phyloP scores from a whole-genome alignment of 1,140 invertebrate species.

The Kradibia gibbosae region DNA sequence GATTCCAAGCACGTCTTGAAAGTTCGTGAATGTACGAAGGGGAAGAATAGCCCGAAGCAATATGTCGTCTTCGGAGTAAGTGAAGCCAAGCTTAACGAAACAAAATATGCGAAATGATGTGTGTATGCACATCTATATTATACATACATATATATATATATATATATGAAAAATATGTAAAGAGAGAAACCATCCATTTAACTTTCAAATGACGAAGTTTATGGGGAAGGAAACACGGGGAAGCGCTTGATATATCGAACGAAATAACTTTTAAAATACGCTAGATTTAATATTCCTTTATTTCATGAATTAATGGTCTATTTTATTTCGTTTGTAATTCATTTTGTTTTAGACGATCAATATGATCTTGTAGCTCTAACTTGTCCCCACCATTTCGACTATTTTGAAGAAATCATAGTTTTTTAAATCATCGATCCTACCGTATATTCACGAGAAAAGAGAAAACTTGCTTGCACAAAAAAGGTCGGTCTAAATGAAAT shows the following conservation, averaged over 20 bases:
- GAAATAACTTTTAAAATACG: not conserved
- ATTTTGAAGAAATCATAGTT: too few relatives aligned
- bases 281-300: not conserved
- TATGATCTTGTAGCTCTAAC: too few relatives aligned
- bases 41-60: not conserved
- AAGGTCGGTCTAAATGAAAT: too few relatives aligned
- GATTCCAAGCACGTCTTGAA: not conserved
- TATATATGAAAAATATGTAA: too few relatives aligned
- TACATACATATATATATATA: too few relatives aligned
- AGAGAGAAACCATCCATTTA: not conserved
- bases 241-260: not conserved
- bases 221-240: not conserved
- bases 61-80: slow-evolving; percentile 2
- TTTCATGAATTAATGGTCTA: not conserved
- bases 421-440: too few relatives aligned
- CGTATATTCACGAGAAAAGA: too few relatives aligned
- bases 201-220: not conserved
- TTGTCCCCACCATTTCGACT: too few relatives aligned
- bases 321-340: not conserved
- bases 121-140: too few relatives aligned
- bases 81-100: slow-evolving; percentile 5
- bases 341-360: too few relatives aligned
- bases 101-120: slow-evolving; percentile 6
- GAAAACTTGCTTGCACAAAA: too few relatives aligned
- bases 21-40: not conserved